Conservation (phyloP, 2,888 invertebrate genomes). For the Xylota segnis region DNA sequence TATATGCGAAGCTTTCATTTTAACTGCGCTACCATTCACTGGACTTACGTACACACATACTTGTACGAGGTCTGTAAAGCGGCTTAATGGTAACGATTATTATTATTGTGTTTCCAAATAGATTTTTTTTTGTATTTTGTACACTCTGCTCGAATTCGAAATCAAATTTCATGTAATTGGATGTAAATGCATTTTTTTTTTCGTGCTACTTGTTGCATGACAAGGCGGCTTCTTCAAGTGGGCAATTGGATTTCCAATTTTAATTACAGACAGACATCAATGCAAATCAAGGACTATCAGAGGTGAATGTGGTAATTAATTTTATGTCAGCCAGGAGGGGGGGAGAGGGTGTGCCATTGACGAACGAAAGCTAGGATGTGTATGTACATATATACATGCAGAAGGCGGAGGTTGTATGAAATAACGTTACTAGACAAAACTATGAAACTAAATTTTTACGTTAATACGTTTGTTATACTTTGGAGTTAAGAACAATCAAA, state of each 20-base stretch:
- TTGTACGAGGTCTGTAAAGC: constrained; percentile 13
- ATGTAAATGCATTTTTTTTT: constrained; percentile 55
- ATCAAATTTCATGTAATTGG: constrained; percentile 51
- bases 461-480: too few relatives aligned
- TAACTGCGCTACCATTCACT: constrained; percentile 33
- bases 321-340: neutral
- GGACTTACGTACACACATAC: neutral
- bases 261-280: constrained; percentile 5
- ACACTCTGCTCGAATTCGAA: constrained; percentile 12
- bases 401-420: too few relatives aligned
- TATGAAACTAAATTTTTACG: too few relatives aligned
- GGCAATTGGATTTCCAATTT: constrained; percentile 21
- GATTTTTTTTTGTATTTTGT: constrained; percentile 20
- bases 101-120: constrained; percentile 58
- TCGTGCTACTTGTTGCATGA: constrained; percentile 50
- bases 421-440: too few relatives aligned
- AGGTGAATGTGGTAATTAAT: neutral
- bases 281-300: neutral
- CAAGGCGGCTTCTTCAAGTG: neutral
- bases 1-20: constrained; percentile 58
- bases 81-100: constrained; percentile 67
- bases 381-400: too few relatives aligned
- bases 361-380: too few relatives aligned
- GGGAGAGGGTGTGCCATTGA: neutral
- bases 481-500: too few relatives aligned